A percentile compares a stretch with the other conserved stretches of the same genome.
These are phyloP conservation scores for Litocranius walleri DNA, from an alignment of 2,113 vertebrate genomes.

Conservation along the genomic window DNA sequence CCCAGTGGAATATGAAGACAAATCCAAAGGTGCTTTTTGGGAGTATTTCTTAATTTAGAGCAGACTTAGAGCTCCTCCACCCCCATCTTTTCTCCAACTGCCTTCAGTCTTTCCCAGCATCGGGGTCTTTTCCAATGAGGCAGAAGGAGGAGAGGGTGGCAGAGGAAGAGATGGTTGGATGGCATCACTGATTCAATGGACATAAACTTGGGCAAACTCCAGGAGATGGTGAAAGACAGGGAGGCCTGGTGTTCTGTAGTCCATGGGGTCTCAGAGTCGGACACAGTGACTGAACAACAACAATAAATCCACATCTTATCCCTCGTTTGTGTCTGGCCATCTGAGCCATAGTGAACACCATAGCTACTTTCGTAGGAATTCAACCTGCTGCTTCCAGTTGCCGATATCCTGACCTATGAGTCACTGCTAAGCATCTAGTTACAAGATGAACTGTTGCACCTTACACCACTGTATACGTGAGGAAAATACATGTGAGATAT, in stretches of 20 bases:
- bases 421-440: fast-evolving
- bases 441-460: too few relatives aligned
- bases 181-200: neutral
- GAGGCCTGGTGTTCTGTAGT: neutral
- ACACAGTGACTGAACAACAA: neutral
- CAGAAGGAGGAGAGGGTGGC: neutral
- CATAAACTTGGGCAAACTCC: neutral
- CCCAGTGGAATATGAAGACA: fast-evolving
- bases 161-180: neutral
- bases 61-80: neutral
- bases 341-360: neutral
- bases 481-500: neutral
- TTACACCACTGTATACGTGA: neutral
- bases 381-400: neutral
- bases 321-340: neutral
- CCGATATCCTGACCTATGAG: neutral
- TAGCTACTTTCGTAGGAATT: neutral
- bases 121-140: neutral
- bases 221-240: neutral
- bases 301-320: neutral
- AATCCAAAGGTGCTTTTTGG: fast-evolving
- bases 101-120: neutral
- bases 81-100: neutral
- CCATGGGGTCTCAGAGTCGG: neutral
- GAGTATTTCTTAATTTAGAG: neutral